Conservation (phyloP, 1,140 invertebrate species). For the Popillia japonica region DNA sequence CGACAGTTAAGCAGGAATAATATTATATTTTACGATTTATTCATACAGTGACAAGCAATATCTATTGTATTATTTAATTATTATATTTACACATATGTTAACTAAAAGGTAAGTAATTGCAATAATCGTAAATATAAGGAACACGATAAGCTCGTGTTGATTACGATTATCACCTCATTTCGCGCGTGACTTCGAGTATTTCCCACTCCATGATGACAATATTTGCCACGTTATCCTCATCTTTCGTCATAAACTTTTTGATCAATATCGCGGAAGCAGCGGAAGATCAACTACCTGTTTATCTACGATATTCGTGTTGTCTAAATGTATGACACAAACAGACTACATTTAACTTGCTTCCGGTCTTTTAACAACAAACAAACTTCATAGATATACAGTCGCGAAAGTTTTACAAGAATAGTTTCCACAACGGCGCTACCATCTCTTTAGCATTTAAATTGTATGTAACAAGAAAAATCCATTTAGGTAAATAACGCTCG, state of each 20-base stretch:
- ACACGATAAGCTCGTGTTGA: too few species aligned
- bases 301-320: background rate
- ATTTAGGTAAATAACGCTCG: background rate
- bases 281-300: conserved; percentile 21
- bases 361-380: conserved; percentile 10
- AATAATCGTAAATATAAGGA: too few species aligned
- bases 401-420: conserved; percentile 20
- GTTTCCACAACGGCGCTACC: background rate
- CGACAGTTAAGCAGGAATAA: too few species aligned
- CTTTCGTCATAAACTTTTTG: background rate
- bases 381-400: background rate
- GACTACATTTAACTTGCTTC: conserved; percentile 13
- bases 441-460: conserved; percentile 17
- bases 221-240: background rate
- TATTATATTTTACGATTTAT: too few species aligned
- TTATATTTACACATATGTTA: too few species aligned
- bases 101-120: too few species aligned
- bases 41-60: too few species aligned
- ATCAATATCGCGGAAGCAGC: background rate
- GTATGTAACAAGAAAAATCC: background rate
- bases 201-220: background rate
- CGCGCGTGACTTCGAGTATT: too few species aligned
- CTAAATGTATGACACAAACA: conserved; percentile 20
- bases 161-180: too few species aligned
- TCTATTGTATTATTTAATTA: too few species aligned